Conservation (phyloP, 2,888 invertebrate genomes). For the Podotricha telesiphe region DNA sequence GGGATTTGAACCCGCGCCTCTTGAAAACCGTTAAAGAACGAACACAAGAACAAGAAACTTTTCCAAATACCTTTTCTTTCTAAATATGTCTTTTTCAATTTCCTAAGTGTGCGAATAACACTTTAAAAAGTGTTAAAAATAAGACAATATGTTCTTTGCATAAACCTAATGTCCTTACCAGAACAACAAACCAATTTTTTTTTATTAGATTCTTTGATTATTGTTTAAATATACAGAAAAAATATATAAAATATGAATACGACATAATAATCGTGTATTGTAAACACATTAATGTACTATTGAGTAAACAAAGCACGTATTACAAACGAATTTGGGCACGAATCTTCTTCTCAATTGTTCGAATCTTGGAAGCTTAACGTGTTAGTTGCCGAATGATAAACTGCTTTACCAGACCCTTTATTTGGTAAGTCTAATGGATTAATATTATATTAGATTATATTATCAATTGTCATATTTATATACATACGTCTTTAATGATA, state of each 20-base stretch:
- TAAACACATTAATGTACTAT: constrained; percentile 51
- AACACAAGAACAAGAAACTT: too few relatives aligned
- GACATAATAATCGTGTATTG: constrained; percentile 39
- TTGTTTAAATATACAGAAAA: background rate
- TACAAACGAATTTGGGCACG: constrained; percentile 65
- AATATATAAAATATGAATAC: background rate
- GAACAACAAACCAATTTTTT: too few relatives aligned
- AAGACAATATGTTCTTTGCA: too few relatives aligned
- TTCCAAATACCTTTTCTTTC: too few relatives aligned
- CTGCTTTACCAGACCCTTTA: constrained; percentile 58
- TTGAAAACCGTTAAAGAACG: too few relatives aligned
- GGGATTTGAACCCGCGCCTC: too few relatives aligned
- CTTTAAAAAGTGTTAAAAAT: too few relatives aligned
- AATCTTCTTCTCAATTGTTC: constrained; percentile 73
- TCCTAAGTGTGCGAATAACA: too few relatives aligned
- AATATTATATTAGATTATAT: constrained; percentile 18
- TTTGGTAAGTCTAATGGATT: constrained; percentile 29
- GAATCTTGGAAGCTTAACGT: constrained; percentile 80
- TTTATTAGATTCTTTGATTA: too few relatives aligned
- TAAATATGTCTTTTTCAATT: too few relatives aligned
- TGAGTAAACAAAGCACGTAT: constrained; percentile 65
- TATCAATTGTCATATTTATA: constrained; percentile 3
- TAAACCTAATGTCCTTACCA: too few relatives aligned
- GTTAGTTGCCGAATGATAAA: constrained; percentile 74
- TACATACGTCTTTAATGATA: background rate